Evolutionary conservation across 2,113 vertebrate species (phyloP), one percentile per base, ranked within the genome.

Genomic region (Vanacampus margaritifer): DNA sequence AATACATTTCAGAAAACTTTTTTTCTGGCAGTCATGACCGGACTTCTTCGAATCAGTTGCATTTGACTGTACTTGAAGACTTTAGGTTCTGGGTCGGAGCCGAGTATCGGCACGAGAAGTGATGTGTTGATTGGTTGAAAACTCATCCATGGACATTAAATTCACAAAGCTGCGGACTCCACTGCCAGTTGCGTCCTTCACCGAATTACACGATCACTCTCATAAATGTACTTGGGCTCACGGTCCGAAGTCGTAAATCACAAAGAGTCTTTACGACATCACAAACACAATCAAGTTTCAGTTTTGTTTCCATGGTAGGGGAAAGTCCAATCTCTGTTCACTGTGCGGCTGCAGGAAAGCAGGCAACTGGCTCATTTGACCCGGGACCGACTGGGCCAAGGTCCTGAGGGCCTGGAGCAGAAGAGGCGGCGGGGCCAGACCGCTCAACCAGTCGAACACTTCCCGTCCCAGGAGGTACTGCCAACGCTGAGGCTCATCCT

Each of bases 351-450:
- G 94, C 35, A 98, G 88, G 66, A 96, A 96, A 32, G 92, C 89
- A 0, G 95, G 95, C 76, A 98, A 85, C 1, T 90, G 79, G 1
- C 92, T 89, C 72, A 97, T 91, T 75, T 88, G 91, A 54, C 91
- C 90, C 0, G 94, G 86, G 41, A 95, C 93, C n/a, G 91, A 87
- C 67, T 87, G 87, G 64, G 94, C 94, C 80, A 98, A 82, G 77
- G 91, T 94, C 78, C 95, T 93, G 90, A 97, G 95, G 57, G 95
- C 92, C 36, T 92, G 54, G 0, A 93, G 88, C 23, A 97, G 94
- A 17, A 99, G 93, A 0, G 95, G 92, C 0, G 93, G 91, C 0
- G 97, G 95, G 3, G 91, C 85, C 61, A 86, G 74, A 8, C 95
- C 96, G 0, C 90, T 83, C 67, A 98, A 82, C 93, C 95, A 96